Evolutionary conservation across 2,888 invertebrate species (phyloP).

Genomic region (Dendrolimus houi): DNA sequence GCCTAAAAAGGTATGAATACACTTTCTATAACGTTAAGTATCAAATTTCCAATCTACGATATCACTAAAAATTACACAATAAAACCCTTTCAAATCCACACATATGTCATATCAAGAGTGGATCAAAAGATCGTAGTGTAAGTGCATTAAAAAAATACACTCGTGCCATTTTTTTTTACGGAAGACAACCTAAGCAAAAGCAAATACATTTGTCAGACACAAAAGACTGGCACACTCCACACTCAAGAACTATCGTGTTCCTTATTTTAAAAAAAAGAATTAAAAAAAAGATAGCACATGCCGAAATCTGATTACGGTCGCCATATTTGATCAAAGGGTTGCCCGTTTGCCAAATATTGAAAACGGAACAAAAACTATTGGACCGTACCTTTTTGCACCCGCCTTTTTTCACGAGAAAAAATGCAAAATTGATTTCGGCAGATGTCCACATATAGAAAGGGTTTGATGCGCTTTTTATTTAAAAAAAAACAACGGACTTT

Average conservation of each 20-base stretch:
- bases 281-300: conserved; percentile 65
- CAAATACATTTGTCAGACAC: conserved; percentile 61
- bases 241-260: conserved; percentile 67
- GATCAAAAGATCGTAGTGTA: conserved; percentile 7
- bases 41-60: neutral
- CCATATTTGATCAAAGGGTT: conserved; percentile 71
- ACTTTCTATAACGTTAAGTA: neutral
- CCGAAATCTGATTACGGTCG: conserved; percentile 70
- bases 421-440: conserved; percentile 73
- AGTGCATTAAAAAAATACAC: conserved; percentile 38
- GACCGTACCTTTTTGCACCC: conserved; percentile 62
- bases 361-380: conserved; percentile 46
- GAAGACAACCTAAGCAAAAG: conserved; percentile 59
- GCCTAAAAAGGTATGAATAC: too few species aligned
- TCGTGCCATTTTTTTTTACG: conserved; percentile 68
- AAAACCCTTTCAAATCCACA: neutral
- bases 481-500: conserved; percentile 33
- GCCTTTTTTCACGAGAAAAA: conserved; percentile 60
- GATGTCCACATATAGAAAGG: conserved; percentile 60
- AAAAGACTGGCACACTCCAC: conserved; percentile 63
- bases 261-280: conserved; percentile 42
- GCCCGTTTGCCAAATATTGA: conserved; percentile 55
- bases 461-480: conserved; percentile 53
- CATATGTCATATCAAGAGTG: neutral
- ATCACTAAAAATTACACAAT: neutral